These are phyloP conservation scores for Lottia scabra DNA, from an alignment of 2,888 invertebrate genomes.

Conservation along the genomic window DNA sequence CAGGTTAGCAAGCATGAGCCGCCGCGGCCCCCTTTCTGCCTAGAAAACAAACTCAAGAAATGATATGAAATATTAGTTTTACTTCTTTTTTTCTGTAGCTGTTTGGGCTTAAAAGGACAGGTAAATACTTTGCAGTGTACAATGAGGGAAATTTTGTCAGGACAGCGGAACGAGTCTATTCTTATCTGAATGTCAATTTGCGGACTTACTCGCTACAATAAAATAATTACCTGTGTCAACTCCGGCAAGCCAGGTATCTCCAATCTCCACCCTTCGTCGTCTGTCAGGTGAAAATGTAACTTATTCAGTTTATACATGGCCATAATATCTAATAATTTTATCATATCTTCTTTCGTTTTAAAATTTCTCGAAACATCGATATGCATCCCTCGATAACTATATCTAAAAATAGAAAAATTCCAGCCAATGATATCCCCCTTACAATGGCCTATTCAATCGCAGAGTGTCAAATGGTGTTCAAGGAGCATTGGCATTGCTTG, in stretches of 20 bases:
- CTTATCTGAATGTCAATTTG: no score
- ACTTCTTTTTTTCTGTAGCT: no score
- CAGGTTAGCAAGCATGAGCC: no score
- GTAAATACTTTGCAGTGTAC: no score
- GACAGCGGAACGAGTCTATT: no score
- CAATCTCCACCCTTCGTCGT: conserved; percentile 65
- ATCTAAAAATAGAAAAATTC: background rate
- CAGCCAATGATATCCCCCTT: background rate
- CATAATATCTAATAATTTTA: conserved; percentile 61
- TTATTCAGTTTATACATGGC: conserved; percentile 63
- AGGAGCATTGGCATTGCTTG: background rate
- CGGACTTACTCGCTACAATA: no score
- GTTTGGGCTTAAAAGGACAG: no score
- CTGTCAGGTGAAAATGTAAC: conserved; percentile 63
- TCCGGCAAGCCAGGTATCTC: conserved; percentile 62
- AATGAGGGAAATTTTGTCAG: no score
- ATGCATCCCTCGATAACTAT: conserved; percentile 55
- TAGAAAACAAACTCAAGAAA: no score
- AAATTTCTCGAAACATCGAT: conserved; percentile 63
- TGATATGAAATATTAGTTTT: no score
- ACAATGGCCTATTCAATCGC: no score
- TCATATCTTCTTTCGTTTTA: conserved; percentile 42
- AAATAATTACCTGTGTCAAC: conserved; percentile 55
- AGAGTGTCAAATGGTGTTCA: background rate
- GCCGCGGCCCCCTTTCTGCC: no score